Evolutionary conservation across 2,113 vertebrate species (phyloP).

Genomic region (Saguinus imperator): DNA sequence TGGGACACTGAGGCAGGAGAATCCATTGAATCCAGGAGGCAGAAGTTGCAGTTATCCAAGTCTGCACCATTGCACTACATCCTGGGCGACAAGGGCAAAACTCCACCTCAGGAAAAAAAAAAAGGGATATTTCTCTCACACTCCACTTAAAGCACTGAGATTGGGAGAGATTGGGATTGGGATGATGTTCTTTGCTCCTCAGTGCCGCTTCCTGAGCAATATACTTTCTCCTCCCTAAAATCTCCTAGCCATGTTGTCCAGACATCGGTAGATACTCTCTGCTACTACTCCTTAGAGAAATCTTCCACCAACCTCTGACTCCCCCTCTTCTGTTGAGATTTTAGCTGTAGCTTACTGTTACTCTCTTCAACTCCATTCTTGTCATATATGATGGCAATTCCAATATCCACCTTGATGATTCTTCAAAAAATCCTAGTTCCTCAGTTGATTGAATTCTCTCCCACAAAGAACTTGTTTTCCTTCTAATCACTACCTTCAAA

Average conservation of each 20-base stretch:
- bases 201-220: neutral
- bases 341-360: neutral
- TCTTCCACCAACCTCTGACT: neutral
- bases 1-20: no score
- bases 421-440: neutral
- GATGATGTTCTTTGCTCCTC: neutral
- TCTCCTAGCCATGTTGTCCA: neutral
- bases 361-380: neutral
- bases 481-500: neutral
- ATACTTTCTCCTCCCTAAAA: neutral
- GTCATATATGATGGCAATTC: neutral
- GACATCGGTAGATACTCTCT: neutral
- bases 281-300: neutral
- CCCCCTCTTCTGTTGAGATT: neutral
- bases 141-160: neutral
- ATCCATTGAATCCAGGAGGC: no score
- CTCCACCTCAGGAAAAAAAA: no score
- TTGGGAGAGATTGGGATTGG: neutral
- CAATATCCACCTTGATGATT: neutral
- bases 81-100: no score
- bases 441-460: neutral
- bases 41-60: no score
- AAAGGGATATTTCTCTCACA: neutral
- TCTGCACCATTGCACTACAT: no score
- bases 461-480: neutral